Evolutionary conservation across 2,888 invertebrate genomes (phyloP).

Genomic region (Pandemis cinnamomeana): DNA sequence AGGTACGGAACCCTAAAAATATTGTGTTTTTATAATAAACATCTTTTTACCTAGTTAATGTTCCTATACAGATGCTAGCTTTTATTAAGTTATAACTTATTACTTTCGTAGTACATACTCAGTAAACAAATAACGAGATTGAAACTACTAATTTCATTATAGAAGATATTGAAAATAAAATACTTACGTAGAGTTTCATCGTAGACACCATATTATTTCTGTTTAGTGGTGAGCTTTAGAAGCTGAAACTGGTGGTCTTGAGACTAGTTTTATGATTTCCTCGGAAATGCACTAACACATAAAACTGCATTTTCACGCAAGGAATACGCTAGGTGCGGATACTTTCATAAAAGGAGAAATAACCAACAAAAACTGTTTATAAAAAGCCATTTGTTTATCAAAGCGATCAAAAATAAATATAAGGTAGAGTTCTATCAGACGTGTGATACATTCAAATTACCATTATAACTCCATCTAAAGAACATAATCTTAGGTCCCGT

Average conservation of each 20-base stretch:
- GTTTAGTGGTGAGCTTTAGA: conserved; percentile 57
- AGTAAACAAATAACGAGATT: too few species aligned
- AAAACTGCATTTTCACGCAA: conserved; percentile 58
- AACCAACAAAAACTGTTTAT: neutral
- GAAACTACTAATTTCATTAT: too few species aligned
- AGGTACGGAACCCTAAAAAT: too few species aligned
- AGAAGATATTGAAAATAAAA: too few species aligned
- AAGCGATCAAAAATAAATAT: neutral
- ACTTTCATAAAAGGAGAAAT: conserved; percentile 15
- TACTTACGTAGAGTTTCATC: neutral
- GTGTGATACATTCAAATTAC: too few species aligned
- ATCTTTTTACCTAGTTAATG: too few species aligned
- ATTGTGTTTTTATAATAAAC: too few species aligned
- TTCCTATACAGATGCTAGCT: too few species aligned
- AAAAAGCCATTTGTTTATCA: neutral
- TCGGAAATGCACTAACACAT: conserved; percentile 66
- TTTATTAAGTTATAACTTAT: too few species aligned
- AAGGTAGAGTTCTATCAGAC: neutral
- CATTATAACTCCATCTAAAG: too few species aligned
- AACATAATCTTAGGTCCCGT: neutral
- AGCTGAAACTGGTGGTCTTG: conserved; percentile 61
- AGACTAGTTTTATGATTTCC: conserved; percentile 62
- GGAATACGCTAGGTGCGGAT: conserved; percentile 12
- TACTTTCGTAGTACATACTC: too few species aligned
- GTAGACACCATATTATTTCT: conserved; percentile 7